A percentile compares a stretch with the other conserved stretches of the same genome.
Evolutionary conservation across 2,888 invertebrate genomes (phyloP).

Genomic region (Rhingia campestris): DNA sequence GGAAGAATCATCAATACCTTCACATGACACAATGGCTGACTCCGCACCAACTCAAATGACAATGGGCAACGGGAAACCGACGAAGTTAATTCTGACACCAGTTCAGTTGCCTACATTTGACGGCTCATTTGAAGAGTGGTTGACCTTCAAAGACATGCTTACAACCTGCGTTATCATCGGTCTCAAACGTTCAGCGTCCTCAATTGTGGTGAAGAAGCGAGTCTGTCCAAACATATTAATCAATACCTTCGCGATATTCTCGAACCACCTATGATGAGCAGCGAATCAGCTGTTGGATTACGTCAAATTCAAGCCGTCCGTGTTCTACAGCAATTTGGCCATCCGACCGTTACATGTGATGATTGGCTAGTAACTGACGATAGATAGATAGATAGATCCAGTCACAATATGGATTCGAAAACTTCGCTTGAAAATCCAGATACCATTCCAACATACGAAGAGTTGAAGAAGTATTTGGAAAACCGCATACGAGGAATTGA

Average conservation of each 20-base stretch:
- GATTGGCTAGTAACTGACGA: no score
- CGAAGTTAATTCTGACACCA: background rate
- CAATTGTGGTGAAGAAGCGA: slow-evolving; percentile 49
- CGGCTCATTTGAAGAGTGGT: slow-evolving; percentile 33
- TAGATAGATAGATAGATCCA: no score
- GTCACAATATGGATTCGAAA: no score
- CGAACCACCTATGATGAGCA: slow-evolving; percentile 23
- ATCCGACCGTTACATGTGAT: slow-evolving; percentile 51
- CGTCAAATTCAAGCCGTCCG: slow-evolving; percentile 45
- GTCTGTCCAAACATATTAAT: slow-evolving; percentile 44
- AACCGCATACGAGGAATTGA: no score
- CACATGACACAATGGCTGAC: background rate
- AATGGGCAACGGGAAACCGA: background rate
- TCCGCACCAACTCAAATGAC: slow-evolving; percentile 6
- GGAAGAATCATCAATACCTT: slow-evolving; percentile 13
- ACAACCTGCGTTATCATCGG: slow-evolving; percentile 30
- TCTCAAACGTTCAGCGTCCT: slow-evolving; percentile 37
- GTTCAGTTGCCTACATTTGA: no score
- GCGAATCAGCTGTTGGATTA: slow-evolving; percentile 20
- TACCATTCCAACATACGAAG: no score
- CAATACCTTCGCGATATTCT: slow-evolving; percentile 29
- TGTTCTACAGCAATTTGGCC: slow-evolving; percentile 12
- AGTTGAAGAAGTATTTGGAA: no score
- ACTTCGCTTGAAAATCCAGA: no score
- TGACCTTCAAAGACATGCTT: slow-evolving; percentile 53